Evolutionary conservation across 1,140 invertebrate genomes (phyloP).

Genomic region (Phenacoccus solenopsis): DNA sequence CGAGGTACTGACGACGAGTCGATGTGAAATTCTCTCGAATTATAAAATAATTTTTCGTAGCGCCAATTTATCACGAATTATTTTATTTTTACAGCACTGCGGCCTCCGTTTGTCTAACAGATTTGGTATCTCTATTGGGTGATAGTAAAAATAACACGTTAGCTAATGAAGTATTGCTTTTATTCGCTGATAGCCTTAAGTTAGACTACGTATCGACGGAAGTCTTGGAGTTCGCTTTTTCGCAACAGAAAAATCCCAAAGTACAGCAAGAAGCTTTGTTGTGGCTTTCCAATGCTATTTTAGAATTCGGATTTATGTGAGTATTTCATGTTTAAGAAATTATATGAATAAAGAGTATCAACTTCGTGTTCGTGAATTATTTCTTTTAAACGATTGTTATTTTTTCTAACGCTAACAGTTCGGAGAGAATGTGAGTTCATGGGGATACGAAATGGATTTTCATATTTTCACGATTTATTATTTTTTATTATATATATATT

Average conservation of each 20-base stretch:
- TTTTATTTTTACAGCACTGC: conserved; percentile 40
- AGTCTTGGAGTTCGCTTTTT: conserved; percentile 59
- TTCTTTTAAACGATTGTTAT: background rate
- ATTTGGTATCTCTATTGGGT: conserved; percentile 72
- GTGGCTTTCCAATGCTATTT: conserved; percentile 63
- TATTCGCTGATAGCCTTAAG: conserved; percentile 60
- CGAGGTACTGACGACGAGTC: conserved; percentile 37
- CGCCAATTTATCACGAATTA: background rate
- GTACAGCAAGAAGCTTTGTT: conserved; percentile 71
- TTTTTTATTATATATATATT: conserved; percentile 11
- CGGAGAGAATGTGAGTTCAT: background rate
- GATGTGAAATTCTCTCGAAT: no score
- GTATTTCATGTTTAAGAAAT: conserved; percentile 32
- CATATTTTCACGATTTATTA: background rate
- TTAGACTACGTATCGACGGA: conserved; percentile 60
- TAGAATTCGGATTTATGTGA: conserved; percentile 72
- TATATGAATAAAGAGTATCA: no score
- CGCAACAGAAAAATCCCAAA: conserved; percentile 76
- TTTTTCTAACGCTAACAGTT: background rate
- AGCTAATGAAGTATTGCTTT: conserved; percentile 56
- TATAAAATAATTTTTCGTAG: background rate
- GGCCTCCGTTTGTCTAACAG: conserved; percentile 60
- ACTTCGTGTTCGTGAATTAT: background rate
- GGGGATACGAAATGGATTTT: no score
- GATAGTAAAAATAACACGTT: conserved; percentile 63